Conservation (phyloP, 2,113 vertebrate genomes). For the Rallus limicola region DNA sequence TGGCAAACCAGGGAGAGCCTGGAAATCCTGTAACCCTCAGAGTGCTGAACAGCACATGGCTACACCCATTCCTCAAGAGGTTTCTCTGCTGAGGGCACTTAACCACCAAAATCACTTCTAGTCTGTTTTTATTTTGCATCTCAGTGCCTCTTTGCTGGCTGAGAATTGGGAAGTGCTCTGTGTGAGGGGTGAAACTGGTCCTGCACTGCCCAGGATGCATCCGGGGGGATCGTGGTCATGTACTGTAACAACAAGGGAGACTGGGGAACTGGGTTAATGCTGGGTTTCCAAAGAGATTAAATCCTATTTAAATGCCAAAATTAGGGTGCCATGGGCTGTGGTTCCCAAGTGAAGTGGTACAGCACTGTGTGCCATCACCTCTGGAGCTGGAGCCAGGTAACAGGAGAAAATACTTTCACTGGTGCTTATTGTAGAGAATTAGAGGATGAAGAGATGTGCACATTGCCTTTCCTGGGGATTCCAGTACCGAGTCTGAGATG, state of each 20-base stretch:
- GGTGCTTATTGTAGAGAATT: not conserved
- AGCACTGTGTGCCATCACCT: not conserved
- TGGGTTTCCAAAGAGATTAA: not conserved
- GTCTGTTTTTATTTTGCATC: not conserved
- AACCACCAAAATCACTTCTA: not conserved
- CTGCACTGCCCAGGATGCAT: accelerated
- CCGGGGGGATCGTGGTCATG: not conserved
- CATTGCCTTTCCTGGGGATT: not conserved
- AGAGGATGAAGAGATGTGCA: not conserved
- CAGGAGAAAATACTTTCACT: not conserved
- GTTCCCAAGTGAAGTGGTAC: accelerated
- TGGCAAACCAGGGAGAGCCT: not conserved
- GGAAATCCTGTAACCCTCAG: not conserved
- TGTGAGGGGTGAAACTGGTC: not conserved
- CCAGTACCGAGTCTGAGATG: not conserved
- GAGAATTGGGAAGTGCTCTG: not conserved
- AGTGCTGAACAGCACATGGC: accelerated
- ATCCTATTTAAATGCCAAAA: not conserved
- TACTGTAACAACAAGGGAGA: not conserved
- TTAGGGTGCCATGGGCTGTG: not conserved
- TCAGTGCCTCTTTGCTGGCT: not conserved
- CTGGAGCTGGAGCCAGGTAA: not conserved
- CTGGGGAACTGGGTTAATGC: not conserved
- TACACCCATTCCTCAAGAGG: not conserved
- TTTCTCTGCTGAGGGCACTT: not conserved